A percentile compares a stretch with the other conserved stretches of the same genome.
These are phyloP conservation scores for Camponotus fellah DNA, from an alignment of 2,888 invertebrate genomes.

Conservation along the genomic window DNA sequence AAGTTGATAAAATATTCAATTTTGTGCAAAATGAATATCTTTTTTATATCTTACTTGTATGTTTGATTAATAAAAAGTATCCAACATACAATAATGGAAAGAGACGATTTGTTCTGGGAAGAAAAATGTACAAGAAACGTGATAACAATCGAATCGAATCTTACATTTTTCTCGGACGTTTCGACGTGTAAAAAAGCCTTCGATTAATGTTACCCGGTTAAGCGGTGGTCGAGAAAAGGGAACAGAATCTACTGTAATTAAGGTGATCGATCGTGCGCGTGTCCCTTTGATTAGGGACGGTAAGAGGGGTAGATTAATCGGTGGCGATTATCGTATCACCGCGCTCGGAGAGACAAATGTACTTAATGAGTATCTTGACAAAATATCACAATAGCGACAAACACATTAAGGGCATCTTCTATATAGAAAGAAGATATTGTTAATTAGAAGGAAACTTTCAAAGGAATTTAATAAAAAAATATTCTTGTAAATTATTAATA, in stretches of 20 bases:
- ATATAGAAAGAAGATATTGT: background rate
- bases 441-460: background rate
- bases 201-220: conserved; percentile 55
- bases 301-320: conserved; percentile 33
- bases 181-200: conserved; percentile 29
- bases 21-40: background rate
- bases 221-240: conserved; percentile 46
- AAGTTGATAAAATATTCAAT: background rate
- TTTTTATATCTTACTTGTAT: background rate
- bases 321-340: conserved; percentile 30
- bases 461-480: background rate
- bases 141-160: conserved; percentile 45
- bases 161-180: conserved; percentile 41
- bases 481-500: too few relatives aligned
- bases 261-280: conserved; percentile 58
- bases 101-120: background rate
- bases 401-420: background rate
- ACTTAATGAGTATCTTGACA: conserved; percentile 8
- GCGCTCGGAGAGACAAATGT: background rate
- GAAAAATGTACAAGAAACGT: conserved; percentile 25
- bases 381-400: background rate
- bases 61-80: background rate
- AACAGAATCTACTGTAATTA: conserved; percentile 58
- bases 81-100: background rate
- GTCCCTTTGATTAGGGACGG: conserved; percentile 43